Evolutionary conservation across 2,797 vertebrate species (phyloP), one percentile per base, ranked within the genome.

Genomic region (Alca torda): DNA sequence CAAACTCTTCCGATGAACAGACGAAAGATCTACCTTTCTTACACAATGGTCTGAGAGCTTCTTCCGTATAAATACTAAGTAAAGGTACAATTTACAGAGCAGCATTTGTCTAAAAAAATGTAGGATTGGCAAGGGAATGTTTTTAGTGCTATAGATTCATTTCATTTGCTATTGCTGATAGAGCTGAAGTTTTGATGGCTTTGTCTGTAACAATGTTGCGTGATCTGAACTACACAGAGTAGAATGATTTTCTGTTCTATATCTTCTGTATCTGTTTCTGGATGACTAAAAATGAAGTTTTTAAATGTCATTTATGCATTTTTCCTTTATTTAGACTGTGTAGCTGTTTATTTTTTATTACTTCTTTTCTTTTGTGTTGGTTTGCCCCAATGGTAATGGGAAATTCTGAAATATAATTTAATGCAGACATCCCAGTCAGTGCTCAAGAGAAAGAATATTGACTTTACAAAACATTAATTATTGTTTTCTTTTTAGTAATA

Each of bases 131-230:
- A 87, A 94, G 60, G 59, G 78, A 94, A 46, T 83, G 11, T 60
- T 96, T 88, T 86, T 75, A 73, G 60, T 90, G 28, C n/a, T 86
- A 9, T 53, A 53, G 85, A 74, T 93, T 57, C 60, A 70, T 91
- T 96, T 95, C n/a, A 78, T 89, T 93, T 96, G 43, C 87, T 95
- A 73, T 37, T 90, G 39, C 57, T 93, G 81, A 76, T 79, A 87
- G 91, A 95, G 64, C 75, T 89, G 63, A 79, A 51, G 72, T 65
- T 93, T 43, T 10, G 8, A 48, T 91, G n/a, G 37, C 74, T 94
- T 84, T 81, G 68, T 85, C 80, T 82, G 68, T 83, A 87, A 84
- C 39, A 74, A 25, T 80, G 87, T 92, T 93, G 46, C 12, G 16
- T 93, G 95, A 94, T 85, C 48, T 73, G 78, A 96, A 56, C 25